Base-by-base conservation (phyloP, 2,113 vertebrate species). In the Tangachromis dhanisi region DNA sequence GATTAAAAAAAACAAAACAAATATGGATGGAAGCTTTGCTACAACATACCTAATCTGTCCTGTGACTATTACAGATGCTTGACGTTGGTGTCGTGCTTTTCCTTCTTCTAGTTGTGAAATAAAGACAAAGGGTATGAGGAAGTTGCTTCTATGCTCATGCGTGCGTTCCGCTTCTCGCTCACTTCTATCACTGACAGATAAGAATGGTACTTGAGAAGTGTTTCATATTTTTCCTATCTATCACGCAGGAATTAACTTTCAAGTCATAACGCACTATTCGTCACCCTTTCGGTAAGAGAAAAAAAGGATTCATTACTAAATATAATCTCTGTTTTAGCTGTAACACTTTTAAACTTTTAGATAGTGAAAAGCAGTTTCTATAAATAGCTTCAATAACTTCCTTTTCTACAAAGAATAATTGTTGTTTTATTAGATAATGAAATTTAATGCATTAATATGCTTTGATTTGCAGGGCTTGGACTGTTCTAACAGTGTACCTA, bases 51-150 rank as follows among this genome's bases (percentile, higher is more conserved):
- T 4, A 5, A 76, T 31, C 9, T 49, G 24, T 76, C 0, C 21
- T 4, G 4, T 49, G 42, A 33, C 40, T 24, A 31, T 66, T 73
- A 13, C 29, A 61, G 59, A 61, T 40, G 19, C 1, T 1, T n/a
- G 4, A 8, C 2, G 1, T 17, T 11, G 9, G 2, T 47, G 63
- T 66, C 24, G 3, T 3, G 40, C 57, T 81, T 83, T 81, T 76
- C 6, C 81, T 87, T 86, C 88, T 84, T 86, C 35, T 42, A 81
- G 81, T 88, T 84, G 81, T 3, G 76, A 80, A 87, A 92, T 19
- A 4, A 10, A 4, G 7, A n/a, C 45, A 78, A 6, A 19, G 31
- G 5, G 9, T 24, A 38, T 45, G 57, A 84, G 90, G 91, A 92
- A 92, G 73, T 90, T 24, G 1, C 9, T 26, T 29, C 29, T 1